These are phyloP conservation scores for Mastacembelus armatus DNA, from an alignment of 2,797 vertebrate genomes.

Conservation along the genomic window DNA sequence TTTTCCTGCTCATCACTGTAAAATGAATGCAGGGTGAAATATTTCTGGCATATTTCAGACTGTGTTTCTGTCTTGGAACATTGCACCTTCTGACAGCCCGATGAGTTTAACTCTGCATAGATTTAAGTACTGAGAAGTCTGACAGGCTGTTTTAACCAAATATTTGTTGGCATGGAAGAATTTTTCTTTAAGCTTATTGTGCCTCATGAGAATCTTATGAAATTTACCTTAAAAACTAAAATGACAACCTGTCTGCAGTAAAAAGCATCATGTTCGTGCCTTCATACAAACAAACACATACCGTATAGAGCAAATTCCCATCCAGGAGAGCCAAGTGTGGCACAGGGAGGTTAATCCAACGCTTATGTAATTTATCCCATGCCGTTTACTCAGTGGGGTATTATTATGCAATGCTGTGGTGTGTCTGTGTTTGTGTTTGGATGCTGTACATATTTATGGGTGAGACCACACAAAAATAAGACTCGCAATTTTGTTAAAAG, in stretches of 20 bases:
- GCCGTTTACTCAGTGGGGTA: slow-evolving; percentile 47
- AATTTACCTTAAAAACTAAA: not conserved
- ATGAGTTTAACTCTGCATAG: not conserved
- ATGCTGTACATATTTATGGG: not conserved
- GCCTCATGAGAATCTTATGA: not conserved
- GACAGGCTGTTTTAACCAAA: not conserved
- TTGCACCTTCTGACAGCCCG: slow-evolving; percentile 14
- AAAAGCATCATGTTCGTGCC: not conserved
- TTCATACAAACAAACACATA: not conserved
- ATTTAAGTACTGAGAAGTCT: not conserved
- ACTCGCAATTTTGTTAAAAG: no score
- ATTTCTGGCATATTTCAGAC: slow-evolving; percentile 22
- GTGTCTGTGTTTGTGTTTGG: not conserved
- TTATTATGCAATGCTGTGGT: slow-evolving; percentile 44
- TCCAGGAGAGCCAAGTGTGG: slow-evolving; percentile 40
- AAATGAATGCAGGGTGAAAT: slow-evolving; percentile 25
- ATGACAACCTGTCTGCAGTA: not conserved
- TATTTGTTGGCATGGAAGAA: not conserved
- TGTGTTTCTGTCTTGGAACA: slow-evolving; percentile 24
- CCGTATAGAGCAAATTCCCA: slow-evolving; percentile 16
- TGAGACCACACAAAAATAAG: not conserved
- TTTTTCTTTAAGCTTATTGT: not conserved
- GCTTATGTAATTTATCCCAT: slow-evolving; percentile 53
- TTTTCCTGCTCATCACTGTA: no score
- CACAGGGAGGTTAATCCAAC: slow-evolving; percentile 47